Base-by-base conservation (phyloP, 2,797 vertebrate genomes). In the Crocidura indochinensis region DNA sequence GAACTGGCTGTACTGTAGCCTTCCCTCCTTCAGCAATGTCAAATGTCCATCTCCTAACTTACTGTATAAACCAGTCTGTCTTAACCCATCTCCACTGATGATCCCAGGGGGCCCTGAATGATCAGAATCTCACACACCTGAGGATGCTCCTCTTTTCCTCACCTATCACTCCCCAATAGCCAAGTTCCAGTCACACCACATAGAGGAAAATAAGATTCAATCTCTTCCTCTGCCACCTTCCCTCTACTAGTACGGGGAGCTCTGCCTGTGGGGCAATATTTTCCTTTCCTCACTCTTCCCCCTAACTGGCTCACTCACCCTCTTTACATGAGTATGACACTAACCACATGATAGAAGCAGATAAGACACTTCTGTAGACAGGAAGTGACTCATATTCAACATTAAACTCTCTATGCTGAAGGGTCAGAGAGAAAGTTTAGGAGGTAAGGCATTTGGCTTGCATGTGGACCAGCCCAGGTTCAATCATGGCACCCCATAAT, bases 351-450 rank as follows among this genome's bases (percentile, higher is more conserved):
- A 62, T 1, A n/a, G 44, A 24, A 65, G 69, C 8, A 44, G 46
- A 31, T 53, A 69, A 10, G 31, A 44, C 47, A 62, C 14, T 49
- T 75, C 47, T 24, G 2, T n/a, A 7, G 6, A 46, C 17, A 67
- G 51, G 47, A 69, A 86, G 64, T 44, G 72, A 85, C 64, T 82
- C 56, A 87, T 56, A 22, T 11, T 88, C 72, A 56, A 31, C n/a
- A 78, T 60, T 53, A 26, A 60, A 56, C 53, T 38, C 38, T 38
- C 38, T 56, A 17, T 15, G 53, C 53, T 15, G 12, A 56, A 14
- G 53, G 14, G 53, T 5, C 53, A 56, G 53, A 15, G 53, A 17
- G 22, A 60, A 19, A 60, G 56, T 19, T 15, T 7, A 60, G 56
- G 6, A 20, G 56, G 56, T 60, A 60, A 19, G 17, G 56, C 19